Evolutionary conservation across 1,140 invertebrate species (phyloP), one percentile per base, ranked within the genome.

Genomic region (Brachionus plicatilis): DNA sequence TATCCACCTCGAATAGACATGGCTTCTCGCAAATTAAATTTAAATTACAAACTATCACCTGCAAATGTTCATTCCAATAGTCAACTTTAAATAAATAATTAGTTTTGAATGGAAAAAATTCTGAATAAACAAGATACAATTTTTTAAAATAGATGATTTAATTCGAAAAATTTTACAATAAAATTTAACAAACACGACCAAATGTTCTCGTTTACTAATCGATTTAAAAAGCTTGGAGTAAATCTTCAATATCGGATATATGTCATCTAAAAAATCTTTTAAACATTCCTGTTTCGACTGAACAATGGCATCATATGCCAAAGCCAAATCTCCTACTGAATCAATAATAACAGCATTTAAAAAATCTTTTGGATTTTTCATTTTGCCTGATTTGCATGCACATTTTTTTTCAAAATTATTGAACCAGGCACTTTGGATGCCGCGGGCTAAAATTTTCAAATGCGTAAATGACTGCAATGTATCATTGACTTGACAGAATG

Each of bases 151-250:
- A 9, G 20, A 24, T 14, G 72, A 53, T 27, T 47, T 27, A 29
- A 50, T 20, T 27, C 47, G 43, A 76, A 76, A 76, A 20, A 76
- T 20, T 50, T 76, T 76, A 50, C 43, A 50, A 76, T 76, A 76
- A 76, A 76, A 76, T 24, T 9, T 47, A 50, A 27, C 29, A 17
- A 76, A 76, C 43, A 76, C 12, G 11, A 76, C 11, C 20, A 76
- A 76, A 12, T 50, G 17, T 76, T 76, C 20, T 76, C 47, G 20
- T 29, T 17, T 50, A 29, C 29, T 37, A 24, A 76, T 50, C 7
- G 20, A 27, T 76, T 76, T 76, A 37, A 76, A 76, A 45, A 76
- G 47, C 29, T 27, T 76, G 5, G 24, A 27, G 29, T 27, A 50
- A 11, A 76, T 29, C 8, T 12, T 27, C 14, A 76, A 47, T n/a